Base-by-base conservation (phyloP, 2,888 invertebrate species). In the Heliconius erato region DNA sequence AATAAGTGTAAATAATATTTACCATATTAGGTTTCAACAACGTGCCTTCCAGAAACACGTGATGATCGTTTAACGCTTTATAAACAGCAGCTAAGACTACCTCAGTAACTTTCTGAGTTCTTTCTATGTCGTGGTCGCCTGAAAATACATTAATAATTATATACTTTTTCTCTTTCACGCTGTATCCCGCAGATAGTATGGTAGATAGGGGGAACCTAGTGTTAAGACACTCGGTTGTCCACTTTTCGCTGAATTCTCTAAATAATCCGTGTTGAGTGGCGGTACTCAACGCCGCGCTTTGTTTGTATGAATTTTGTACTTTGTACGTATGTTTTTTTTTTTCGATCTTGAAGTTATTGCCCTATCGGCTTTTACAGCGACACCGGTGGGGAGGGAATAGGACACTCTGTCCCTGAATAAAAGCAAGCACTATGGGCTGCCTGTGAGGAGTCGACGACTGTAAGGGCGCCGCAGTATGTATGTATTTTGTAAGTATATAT, bases 31-130 rank as follows among this genome's bases (percentile, higher is more conserved):
- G 99, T 95, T 99, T 99, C 89, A 99, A 97, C 65, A 99, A 97
- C 19, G 99, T 99, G 87, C 99, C 99, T 95, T 99, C 99, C 89
- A 99, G 97, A 96, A 97, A 99, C 84, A 99, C 99, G 92, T 99
- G 98, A 94, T 99, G 99, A 93, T 99, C 99, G 90, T 97, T 98
- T 87, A 99, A 96, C 14, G 99, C 99, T 96, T 99, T 99, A 97
- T 99, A 99, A 54, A 98, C 98, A 88, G 99, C 99, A 80, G 99
- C 98, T 90, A 99, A 95, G 35, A 99, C 99, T 80, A 98, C 97
- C 94, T 99, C 99, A n/a, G 99, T 99, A 87, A 99, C 99, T 95
- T 98, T 98, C 96, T 99, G 99, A 89, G 98, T 97, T 87, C 98
- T 97, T 85, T 98, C 98, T 89, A 99, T 95, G 93, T 99, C 98